phyloP scores from a whole-genome alignment of 2,113 vertebrate genomes.

The Hippoglossus stenolepis region DNA sequence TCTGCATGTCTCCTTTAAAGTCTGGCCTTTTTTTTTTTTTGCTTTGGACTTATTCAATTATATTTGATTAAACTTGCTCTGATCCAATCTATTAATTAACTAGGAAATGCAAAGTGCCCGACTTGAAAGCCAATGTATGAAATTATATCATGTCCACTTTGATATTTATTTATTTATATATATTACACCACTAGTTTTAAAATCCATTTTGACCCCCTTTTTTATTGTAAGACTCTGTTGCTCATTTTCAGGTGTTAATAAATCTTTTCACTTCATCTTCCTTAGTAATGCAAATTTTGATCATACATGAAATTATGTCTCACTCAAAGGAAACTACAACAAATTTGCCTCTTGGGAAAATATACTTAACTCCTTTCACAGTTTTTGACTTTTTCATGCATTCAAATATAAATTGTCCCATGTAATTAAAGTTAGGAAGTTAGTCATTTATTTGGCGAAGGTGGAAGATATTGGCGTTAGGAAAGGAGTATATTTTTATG shows the following conservation, averaged over 20 bases:
- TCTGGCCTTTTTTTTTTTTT: conserved; percentile 79
- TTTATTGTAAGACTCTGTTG: conserved; percentile 36
- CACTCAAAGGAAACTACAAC: conserved; percentile 59
- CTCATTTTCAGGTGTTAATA: conserved; percentile 63
- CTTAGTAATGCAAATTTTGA: conserved; percentile 64
- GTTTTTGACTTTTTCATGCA: conserved; percentile 37
- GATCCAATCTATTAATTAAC: conserved; percentile 90
- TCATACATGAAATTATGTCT: conserved; percentile 55
- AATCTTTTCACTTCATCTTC: conserved; percentile 66
- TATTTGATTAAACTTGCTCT: conserved; percentile 87
- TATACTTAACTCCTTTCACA: conserved; percentile 11
- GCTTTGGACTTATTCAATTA: conserved; percentile 87
- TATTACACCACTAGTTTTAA: conserved; percentile 48
- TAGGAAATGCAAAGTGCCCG: conserved; percentile 82
- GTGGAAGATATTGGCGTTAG: conserved; percentile 29
- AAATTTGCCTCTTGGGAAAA: conserved; percentile 34
- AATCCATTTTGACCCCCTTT: conserved; percentile 53
- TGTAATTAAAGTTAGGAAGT: conserved; percentile 57
- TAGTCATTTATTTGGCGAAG: conserved; percentile 34
- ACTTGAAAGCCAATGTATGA: conserved; percentile 84
- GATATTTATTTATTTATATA: conserved; percentile 80
- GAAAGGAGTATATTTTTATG: not conserved
- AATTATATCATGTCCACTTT: conserved; percentile 84
- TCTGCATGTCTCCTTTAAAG: conserved; percentile 82
- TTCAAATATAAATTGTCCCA: conserved; percentile 28